These are phyloP conservation scores for Agrochola lota DNA, from an alignment of 2,888 invertebrate genomes.

Conservation along the genomic window DNA sequence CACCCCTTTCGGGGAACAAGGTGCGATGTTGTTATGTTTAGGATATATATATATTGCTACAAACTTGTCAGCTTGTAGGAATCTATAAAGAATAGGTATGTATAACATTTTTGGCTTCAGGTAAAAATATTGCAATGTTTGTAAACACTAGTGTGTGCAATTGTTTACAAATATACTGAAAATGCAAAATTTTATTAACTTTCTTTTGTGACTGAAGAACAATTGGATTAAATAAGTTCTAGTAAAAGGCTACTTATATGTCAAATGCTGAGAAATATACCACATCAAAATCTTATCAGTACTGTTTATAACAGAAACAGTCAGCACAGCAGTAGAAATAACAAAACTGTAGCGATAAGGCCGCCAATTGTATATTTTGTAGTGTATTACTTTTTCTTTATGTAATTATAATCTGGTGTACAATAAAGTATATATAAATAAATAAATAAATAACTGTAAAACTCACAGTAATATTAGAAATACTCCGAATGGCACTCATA, in stretches of 20 bases:
- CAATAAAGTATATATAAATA: too few species aligned
- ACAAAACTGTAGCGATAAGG: too few species aligned
- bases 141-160: not conserved
- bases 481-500: slow-evolving; percentile 81
- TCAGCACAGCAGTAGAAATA: not conserved
- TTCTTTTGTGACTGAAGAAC: not conserved
- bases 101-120: not conserved
- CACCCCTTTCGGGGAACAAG: too few species aligned
- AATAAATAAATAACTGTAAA: too few species aligned
- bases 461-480: slow-evolving; percentile 85
- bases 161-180: slow-evolving; percentile 10
- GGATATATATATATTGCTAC: too few species aligned
- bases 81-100: not conserved
- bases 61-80: not conserved
- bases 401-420: too few species aligned
- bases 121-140: not conserved
- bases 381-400: too few species aligned
- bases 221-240: not conserved
- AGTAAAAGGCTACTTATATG: not conserved
- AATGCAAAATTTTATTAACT: not conserved
- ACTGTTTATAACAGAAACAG: slow-evolving; percentile 1
- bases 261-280: not conserved
- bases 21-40: not conserved
- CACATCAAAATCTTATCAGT: not conserved
- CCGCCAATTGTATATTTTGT: too few species aligned